Base-by-base conservation (phyloP, 2,888 invertebrate species). In the Tenodera sinensis region DNA sequence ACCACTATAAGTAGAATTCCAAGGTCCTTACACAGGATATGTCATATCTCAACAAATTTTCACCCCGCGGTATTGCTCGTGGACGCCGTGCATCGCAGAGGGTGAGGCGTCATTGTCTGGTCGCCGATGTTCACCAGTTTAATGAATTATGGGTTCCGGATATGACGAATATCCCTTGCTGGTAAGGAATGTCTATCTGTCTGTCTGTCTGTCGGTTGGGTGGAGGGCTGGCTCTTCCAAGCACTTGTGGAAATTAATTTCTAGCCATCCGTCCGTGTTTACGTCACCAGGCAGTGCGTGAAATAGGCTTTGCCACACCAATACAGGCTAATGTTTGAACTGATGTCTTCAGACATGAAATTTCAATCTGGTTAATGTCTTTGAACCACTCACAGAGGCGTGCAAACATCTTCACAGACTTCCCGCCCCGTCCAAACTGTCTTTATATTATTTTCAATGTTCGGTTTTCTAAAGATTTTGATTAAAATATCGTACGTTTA, bases 81-180 rank as follows among this genome's bases (percentile, higher is more conserved):
- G 54, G 54, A 25, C 54, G 54, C 54, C 20, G 54, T 34, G 83
- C 83, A 88, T 88, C 83, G 42, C 54, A n/a, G 9, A 47, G n/a
- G 83, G 25, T 28, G n/a, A 34, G 20, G 20, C 54, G 20, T 71
- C 54, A 71, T 71, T 71, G 54, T 71, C 54, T 71, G 54, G 54
- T 71, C 54, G 54, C 54, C 54, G 54, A 71, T 71, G 54, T 71
- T 71, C 28, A 15, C 83, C 83, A 30, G 28, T 30, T 30, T 88
- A 88, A 88, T 88, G 88, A 88, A 54, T 88, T 88, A 88, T 88
- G 42, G 88, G 54, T 83, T 88, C 88, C 83, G 88, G 83, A 88
- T 88, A 88, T 88, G 88, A 88, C 84, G 83, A 88, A 88, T 88
- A 88, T 88, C 84, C 84, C 83, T n/a, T 30, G 30, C 82, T 34